These are phyloP conservation scores for Anastatus disparis DNA, from an alignment of 1,140 invertebrate species.

Conservation along the genomic window DNA sequence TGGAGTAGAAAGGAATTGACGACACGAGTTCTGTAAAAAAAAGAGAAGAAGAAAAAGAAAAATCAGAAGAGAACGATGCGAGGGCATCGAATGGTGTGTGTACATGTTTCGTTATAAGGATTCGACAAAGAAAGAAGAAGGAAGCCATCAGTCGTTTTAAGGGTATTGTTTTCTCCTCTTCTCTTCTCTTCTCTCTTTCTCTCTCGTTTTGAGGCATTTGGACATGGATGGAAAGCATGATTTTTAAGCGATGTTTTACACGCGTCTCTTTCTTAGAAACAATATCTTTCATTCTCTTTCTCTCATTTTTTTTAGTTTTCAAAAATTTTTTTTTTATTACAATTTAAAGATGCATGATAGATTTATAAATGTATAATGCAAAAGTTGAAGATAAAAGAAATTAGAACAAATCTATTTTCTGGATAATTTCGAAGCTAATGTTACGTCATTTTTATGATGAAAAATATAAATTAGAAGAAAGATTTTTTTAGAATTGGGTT, in stretches of 20 bases:
- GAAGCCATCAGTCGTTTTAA: slow-evolving; percentile 26
- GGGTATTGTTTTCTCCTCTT: slow-evolving; percentile 55
- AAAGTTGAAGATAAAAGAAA: too few species aligned
- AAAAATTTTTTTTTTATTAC: slow-evolving; percentile 22
- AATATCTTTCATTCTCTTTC: slow-evolving; percentile 9
- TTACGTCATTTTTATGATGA: too few species aligned
- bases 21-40: background rate
- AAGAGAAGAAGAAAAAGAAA: background rate
- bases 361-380: too few species aligned
- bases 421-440: too few species aligned
- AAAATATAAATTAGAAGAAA: too few species aligned
- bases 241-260: slow-evolving; percentile 60
- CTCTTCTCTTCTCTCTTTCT: too few species aligned
- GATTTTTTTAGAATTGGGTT: too few species aligned
- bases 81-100: too few species aligned
- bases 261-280: slow-evolving; percentile 55
- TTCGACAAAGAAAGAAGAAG: background rate
- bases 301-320: slow-evolving; percentile 37
- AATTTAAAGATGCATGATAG: too few species aligned
- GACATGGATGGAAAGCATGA: slow-evolving; percentile 53
- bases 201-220: slow-evolving; percentile 24
- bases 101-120: background rate
- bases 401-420: too few species aligned
- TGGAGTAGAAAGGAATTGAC: background rate
- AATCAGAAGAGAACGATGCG: background rate